Conservation (phyloP, 1,140 invertebrate species). For the Coptotermes formosanus region DNA sequence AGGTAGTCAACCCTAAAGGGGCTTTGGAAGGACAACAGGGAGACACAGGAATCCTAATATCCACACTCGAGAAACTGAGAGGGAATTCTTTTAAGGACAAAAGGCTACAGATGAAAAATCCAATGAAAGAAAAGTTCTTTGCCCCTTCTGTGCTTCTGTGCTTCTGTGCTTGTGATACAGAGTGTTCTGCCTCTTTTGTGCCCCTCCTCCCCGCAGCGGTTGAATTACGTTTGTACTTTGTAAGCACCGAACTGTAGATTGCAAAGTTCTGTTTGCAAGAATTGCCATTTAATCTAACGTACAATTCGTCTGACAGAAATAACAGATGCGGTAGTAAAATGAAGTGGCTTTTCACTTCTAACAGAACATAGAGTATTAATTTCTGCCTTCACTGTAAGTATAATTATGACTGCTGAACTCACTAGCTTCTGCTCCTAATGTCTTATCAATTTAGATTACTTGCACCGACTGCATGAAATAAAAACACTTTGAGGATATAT, state of each 20-base stretch:
- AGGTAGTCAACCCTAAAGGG: not conserved
- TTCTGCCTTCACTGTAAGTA: too few species aligned
- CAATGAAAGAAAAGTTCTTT: constrained; percentile 20
- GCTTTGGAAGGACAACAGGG: constrained; percentile 6
- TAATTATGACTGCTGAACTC: too few species aligned
- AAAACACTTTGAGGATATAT: too few species aligned
- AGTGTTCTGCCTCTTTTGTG: not conserved
- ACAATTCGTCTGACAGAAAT: not conserved
- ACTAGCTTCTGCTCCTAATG: too few species aligned
- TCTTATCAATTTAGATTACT: too few species aligned
- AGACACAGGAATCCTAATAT: constrained; percentile 25
- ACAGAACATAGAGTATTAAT: too few species aligned
- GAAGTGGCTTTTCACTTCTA: too few species aligned
- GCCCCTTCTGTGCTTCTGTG: not conserved
- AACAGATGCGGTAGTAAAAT: not conserved
- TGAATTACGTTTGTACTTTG: not conserved
- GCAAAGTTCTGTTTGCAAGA: not conserved
- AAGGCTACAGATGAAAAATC: constrained; percentile 26
- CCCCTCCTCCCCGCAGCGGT: not conserved
- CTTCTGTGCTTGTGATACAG: constrained; percentile 1
- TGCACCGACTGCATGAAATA: too few species aligned
- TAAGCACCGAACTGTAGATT: not conserved
- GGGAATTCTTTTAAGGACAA: constrained; percentile 27
- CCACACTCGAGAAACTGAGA: constrained; percentile 19
- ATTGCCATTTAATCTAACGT: not conserved